phyloP scores from a whole-genome alignment of 2,797 vertebrate species.

The Sarcophilus harrisii region DNA sequence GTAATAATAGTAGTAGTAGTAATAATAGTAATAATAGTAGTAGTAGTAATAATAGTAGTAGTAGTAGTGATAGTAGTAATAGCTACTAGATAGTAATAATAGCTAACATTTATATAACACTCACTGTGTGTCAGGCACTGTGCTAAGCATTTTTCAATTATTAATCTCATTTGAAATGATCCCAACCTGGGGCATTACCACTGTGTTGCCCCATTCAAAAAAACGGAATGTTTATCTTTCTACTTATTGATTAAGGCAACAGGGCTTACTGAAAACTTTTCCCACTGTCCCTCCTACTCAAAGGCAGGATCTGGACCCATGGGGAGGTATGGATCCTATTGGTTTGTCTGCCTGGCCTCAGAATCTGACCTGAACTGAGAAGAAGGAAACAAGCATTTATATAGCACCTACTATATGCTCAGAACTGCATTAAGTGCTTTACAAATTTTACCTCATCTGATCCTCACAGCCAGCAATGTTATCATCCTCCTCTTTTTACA shows the following conservation, averaged over 20 bases:
- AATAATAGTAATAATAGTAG: not conserved
- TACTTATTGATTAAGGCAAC: not conserved
- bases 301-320: not conserved
- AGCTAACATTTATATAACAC: not conserved
- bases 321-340: not conserved
- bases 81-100: not conserved
- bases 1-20: not conserved
- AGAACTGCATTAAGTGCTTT: not conserved
- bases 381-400: not conserved
- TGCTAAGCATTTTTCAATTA: not conserved
- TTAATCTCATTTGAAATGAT: slow-evolving; percentile 14
- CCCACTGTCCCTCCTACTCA: not conserved
- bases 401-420: not conserved
- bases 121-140: not conserved
- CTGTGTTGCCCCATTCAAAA: not conserved
- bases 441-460: not conserved
- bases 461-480: not conserved
- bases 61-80: too few relatives aligned
- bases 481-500: not conserved
- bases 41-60: not conserved
- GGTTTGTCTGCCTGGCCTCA: not conserved
- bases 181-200: not conserved
- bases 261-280: not conserved
- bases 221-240: not conserved
- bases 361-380: not conserved